Conservation (phyloP, 2,113 vertebrate species). For the Brienomyrus brachyistius region DNA sequence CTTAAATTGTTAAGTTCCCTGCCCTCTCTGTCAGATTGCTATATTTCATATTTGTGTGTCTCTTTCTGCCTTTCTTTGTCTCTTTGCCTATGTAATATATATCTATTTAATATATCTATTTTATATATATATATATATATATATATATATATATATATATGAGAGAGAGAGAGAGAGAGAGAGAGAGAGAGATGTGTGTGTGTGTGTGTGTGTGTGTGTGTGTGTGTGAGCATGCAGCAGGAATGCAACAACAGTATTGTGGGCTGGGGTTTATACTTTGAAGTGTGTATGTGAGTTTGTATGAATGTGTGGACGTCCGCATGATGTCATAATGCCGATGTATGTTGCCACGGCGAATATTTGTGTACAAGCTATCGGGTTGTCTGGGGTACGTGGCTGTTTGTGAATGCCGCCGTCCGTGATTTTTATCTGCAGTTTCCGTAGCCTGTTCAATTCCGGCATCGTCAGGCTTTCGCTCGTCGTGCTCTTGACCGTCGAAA, state of each 20-base stretch:
- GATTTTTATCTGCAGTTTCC: not conserved
- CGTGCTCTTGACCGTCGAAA: not conserved
- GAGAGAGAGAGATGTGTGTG: not conserved
- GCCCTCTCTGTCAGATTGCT: not conserved
- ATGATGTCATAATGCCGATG: not conserved
- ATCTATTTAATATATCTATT: not conserved
- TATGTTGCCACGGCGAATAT: not conserved
- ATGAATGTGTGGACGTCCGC: not conserved
- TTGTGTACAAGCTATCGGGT: not conserved
- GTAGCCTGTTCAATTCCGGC: not conserved
- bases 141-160: not conserved
- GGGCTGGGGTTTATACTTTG: constrained; percentile 21
- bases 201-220: not conserved
- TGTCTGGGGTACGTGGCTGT: constrained; percentile 34
- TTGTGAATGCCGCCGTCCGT: constrained; percentile 2
- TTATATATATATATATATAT: too few species aligned
- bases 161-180: too few species aligned
- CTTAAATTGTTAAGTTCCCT: not conserved
- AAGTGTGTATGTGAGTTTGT: not conserved
- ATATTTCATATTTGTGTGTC: not conserved
- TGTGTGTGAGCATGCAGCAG: constrained; percentile 6
- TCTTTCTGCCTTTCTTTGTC: not conserved
- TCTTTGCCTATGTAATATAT: not conserved
- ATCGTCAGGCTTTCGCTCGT: not conserved
- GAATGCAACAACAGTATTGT: not conserved